Evolutionary conservation across 2,888 invertebrate species (phyloP).

Genomic region (Tethea ocularis): DNA sequence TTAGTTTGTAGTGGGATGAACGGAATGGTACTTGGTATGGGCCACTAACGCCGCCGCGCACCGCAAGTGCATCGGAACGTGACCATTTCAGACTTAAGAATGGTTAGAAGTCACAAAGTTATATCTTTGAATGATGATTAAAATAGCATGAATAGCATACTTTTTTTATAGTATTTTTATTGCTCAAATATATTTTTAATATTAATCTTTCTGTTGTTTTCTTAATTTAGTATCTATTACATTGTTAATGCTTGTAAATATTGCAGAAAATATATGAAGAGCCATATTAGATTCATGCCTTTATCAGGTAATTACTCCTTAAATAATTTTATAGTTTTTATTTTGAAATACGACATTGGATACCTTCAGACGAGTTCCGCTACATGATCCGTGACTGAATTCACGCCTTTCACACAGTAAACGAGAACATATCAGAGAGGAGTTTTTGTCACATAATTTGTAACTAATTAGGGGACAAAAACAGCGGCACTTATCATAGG

Average conservation of each 20-base stretch:
- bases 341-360: not conserved
- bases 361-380: not conserved
- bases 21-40: conserved; percentile 44
- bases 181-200: too few relatives aligned
- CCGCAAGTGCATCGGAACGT: conserved; percentile 59
- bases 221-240: too few relatives aligned
- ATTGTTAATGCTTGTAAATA: too few relatives aligned
- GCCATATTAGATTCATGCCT: not conserved
- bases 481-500: conserved; percentile 47
- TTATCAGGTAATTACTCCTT: not conserved
- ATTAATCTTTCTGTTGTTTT: too few relatives aligned
- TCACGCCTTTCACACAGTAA: conserved; percentile 8
- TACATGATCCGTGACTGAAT: not conserved
- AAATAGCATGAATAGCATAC: not conserved
- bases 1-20: conserved; percentile 65
- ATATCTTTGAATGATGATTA: not conserved
- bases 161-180: too few relatives aligned
- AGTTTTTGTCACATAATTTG: conserved; percentile 69
- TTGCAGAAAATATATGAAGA: not conserved
- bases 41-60: conserved; percentile 52
- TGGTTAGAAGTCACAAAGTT: conserved; percentile 32
- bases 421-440: conserved; percentile 4
- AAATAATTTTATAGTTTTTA: not conserved
- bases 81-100: conserved; percentile 49
- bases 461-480: conserved; percentile 67